A percentile compares a stretch with the other conserved stretches of the same genome.
Evolutionary conservation across 2,113 vertebrate species (phyloP).

Genomic region (Eurystomus gularis): DNA sequence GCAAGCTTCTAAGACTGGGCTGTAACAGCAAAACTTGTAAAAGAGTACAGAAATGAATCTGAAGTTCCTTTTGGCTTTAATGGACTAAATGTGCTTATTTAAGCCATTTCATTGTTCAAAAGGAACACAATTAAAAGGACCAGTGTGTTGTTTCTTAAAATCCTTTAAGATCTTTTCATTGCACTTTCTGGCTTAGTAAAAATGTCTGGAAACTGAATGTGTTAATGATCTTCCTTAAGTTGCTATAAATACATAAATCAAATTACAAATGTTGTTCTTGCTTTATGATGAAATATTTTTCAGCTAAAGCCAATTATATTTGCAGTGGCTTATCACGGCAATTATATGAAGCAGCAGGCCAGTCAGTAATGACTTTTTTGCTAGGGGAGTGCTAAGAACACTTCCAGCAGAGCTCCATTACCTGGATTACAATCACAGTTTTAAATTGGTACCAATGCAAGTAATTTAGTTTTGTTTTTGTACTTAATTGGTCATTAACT

Average conservation of each 20-base stretch:
- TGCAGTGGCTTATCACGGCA: constrained; percentile 77
- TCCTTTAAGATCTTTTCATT: not conserved
- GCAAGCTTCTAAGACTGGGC: not conserved
- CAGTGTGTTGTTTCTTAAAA: constrained; percentile 7
- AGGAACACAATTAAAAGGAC: constrained; percentile 1
- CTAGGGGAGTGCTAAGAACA: constrained; percentile 67
- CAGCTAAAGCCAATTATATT: constrained; percentile 73
- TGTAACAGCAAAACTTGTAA: not conserved
- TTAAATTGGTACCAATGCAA: constrained; percentile 69
- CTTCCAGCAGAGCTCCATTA: constrained; percentile 70
- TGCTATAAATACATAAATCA: constrained; percentile 68
- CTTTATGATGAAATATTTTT: constrained; percentile 67
- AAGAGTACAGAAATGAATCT: not conserved
- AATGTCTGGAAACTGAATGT: constrained; percentile 36
- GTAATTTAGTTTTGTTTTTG: constrained; percentile 62
- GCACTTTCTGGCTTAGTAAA: constrained; percentile 23
- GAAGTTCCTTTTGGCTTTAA: not conserved
- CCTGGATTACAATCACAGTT: constrained; percentile 67
- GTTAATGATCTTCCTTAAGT: constrained; percentile 59
- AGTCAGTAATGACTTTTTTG: constrained; percentile 73
- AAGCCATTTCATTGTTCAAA: not conserved
- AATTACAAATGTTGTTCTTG: constrained; percentile 64
- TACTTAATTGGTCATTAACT: constrained; percentile 71
- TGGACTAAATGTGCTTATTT: not conserved
- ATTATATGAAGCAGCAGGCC: constrained; percentile 75